A percentile compares a stretch with the other conserved stretches of the same genome.
Evolutionary conservation across 2,888 invertebrate species (phyloP).

Genomic region (Oxycera nigricornis): DNA sequence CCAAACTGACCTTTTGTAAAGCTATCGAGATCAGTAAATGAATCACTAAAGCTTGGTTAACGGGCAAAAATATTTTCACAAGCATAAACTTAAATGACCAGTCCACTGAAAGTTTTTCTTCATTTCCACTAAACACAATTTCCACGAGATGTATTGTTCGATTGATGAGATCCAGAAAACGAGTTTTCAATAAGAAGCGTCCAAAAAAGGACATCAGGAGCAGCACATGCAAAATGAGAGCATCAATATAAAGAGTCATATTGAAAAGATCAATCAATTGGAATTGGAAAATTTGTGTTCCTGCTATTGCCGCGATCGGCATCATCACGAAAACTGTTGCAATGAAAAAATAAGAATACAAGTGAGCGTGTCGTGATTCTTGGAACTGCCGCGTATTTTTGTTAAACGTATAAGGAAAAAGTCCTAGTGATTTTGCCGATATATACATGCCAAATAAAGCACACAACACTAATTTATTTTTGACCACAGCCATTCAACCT

Average conservation of each 20-base stretch:
- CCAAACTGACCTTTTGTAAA: no score
- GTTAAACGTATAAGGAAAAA: neutral
- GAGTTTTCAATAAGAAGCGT: neutral
- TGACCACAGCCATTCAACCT: neutral
- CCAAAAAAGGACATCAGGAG: neutral
- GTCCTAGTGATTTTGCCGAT: neutral
- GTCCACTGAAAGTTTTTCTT: neutral
- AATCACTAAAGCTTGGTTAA: neutral
- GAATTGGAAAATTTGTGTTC: no score
- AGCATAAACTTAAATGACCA: neutral
- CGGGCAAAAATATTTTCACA: neutral
- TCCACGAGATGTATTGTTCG: no score
- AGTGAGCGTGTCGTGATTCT: neutral
- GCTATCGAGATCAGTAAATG: neutral
- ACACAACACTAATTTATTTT: neutral
- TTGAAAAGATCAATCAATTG: no score
- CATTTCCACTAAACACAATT: no score
- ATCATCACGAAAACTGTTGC: neutral
- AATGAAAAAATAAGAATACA: neutral
- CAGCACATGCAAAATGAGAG: neutral
- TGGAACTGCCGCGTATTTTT: neutral
- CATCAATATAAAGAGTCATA: neutral
- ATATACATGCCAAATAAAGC: neutral
- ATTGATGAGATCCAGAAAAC: neutral
- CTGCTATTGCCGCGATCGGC: no score